phyloP scores from a whole-genome alignment of 2,888 invertebrate species.

The Caenorhabditis angaria region DNA sequence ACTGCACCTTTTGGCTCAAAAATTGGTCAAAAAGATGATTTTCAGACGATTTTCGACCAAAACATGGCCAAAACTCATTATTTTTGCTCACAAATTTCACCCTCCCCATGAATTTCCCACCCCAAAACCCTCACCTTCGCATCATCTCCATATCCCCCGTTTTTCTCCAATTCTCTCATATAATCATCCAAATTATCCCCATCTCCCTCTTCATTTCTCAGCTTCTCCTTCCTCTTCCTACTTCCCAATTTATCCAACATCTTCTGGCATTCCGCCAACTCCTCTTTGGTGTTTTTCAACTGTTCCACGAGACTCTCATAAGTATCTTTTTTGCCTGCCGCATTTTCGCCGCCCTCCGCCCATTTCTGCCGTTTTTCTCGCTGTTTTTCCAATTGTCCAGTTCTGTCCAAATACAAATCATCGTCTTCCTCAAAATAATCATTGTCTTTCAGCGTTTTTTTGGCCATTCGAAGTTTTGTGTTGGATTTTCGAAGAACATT shows the following conservation, averaged over 20 bases:
- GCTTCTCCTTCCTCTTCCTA: slow-evolving; percentile 11
- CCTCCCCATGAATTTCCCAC: neutral
- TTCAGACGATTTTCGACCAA: too few species aligned
- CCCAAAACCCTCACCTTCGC: slow-evolving; percentile 34
- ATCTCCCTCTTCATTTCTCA: too few species aligned
- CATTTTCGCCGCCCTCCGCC: slow-evolving; percentile 35
- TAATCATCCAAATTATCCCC: slow-evolving; percentile 52
- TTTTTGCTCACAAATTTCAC: too few species aligned
- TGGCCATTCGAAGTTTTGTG: slow-evolving; percentile 41
- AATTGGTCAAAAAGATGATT: too few species aligned
- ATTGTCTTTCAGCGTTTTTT: slow-evolving; percentile 75
- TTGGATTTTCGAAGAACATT: slow-evolving; percentile 78
- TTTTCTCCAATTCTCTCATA: slow-evolving; percentile 43
- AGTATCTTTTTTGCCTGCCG: too few species aligned
- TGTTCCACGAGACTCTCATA: slow-evolving; percentile 51
- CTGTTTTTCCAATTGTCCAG: slow-evolving; percentile 89
- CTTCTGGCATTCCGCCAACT: slow-evolving; percentile 46
- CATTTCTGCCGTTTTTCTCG: slow-evolving; percentile 81
- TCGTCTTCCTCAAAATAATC: slow-evolving; percentile 94
- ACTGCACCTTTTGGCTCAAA: too few species aligned
- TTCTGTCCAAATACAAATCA: slow-evolving; percentile 92
- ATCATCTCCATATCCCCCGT: slow-evolving; percentile 40
- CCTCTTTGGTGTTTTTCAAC: slow-evolving; percentile 44
- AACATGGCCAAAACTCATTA: too few species aligned
- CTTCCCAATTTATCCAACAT: slow-evolving; percentile 38